Conservation (phyloP, 2,888 invertebrate species). For the Hypercompe scribonia region DNA sequence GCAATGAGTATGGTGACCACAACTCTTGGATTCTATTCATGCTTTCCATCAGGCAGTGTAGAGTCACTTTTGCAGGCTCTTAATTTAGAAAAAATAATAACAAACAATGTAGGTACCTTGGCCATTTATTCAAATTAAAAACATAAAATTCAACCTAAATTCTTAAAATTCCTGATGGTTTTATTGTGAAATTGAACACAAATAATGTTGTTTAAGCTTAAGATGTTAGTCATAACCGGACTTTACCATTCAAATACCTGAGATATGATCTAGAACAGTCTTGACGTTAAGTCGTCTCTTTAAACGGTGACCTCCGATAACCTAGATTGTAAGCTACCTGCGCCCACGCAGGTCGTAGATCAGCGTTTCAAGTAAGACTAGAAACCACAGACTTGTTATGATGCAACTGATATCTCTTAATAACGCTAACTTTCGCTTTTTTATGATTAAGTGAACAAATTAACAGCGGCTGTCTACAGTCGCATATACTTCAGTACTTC, state of each 20-base stretch:
- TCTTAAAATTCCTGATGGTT: not conserved
- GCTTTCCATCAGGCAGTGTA: too few relatives aligned
- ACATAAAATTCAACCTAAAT: too few relatives aligned
- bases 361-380: constrained; percentile 6
- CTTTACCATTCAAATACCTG: not conserved
- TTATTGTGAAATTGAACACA: not conserved
- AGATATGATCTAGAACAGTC: constrained; percentile 5
- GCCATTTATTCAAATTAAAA: too few relatives aligned
- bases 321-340: constrained; percentile 1
- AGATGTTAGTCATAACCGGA: not conserved
- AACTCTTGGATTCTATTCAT: too few relatives aligned
- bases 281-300: not conserved
- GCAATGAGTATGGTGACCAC: too few relatives aligned
- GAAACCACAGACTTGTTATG: not conserved
- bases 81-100: too few relatives aligned
- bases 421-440: not conserved
- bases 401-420: constrained; percentile 3
- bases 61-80: too few relatives aligned
- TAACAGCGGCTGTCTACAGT: too few relatives aligned
- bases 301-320: constrained; percentile 11
- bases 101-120: too few relatives aligned
- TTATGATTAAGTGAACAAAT: not conserved
- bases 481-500: too few relatives aligned
- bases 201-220: too few relatives aligned
- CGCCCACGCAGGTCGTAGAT: constrained; percentile 13